Evolutionary conservation across 2,113 vertebrate species (phyloP).

Genomic region (Myrmecobius fasciatus): DNA sequence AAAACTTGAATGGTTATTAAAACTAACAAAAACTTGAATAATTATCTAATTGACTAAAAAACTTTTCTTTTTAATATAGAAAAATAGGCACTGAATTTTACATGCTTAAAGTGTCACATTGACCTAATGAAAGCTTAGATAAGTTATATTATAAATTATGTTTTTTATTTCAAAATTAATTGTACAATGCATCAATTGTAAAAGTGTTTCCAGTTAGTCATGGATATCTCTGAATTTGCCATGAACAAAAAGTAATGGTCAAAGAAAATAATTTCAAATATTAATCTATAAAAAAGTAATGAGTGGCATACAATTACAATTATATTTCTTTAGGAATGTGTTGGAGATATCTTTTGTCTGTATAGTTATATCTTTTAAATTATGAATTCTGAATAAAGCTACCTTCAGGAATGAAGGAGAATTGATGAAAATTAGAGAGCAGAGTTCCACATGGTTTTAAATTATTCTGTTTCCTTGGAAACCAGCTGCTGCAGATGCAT

Average conservation of each 20-base stretch:
- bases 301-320: background rate
- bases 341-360: conserved; percentile 44
- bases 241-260: conserved; percentile 55
- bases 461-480: conserved; percentile 89
- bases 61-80: conserved; percentile 37
- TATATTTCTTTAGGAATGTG: conserved; percentile 50
- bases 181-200: conserved; percentile 11
- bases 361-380: conserved; percentile 62
- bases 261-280: conserved; percentile 24
- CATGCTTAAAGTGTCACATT: background rate
- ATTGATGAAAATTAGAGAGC: conserved; percentile 85
- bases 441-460: conserved; percentile 87
- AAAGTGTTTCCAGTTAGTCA: conserved; percentile 37
- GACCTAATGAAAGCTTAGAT: conserved; percentile 24
- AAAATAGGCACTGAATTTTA: conserved; percentile 40
- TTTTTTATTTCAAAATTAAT: conserved; percentile 52
- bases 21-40: conserved; percentile 23
- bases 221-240: conserved; percentile 42
- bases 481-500: conserved; percentile 86
- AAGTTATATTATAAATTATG: conserved; percentile 20
- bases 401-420: conserved; percentile 81
- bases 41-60: conserved; percentile 39
- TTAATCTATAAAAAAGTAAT: background rate
- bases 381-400: conserved; percentile 78
- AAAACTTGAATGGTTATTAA: conserved; percentile 30